These are phyloP conservation scores for Hydrochoerus hydrochaeris DNA, from an alignment of 2,113 vertebrate genomes.

Conservation along the genomic window DNA sequence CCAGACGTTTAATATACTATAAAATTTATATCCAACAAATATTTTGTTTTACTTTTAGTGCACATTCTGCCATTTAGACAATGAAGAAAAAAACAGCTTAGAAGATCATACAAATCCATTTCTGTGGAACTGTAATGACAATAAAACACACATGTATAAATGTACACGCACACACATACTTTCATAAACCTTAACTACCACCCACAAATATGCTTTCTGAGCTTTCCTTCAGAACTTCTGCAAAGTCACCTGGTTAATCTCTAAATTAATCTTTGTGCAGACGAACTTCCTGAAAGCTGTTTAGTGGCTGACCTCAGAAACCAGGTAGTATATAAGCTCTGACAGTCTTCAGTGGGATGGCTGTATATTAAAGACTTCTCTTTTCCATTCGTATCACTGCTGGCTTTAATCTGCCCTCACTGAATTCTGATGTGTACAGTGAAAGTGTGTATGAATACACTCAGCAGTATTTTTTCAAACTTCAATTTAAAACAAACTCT, in stretches of 20 bases:
- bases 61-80: neutral
- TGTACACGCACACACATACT: neutral
- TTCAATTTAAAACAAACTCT: neutral
- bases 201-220: conserved; percentile 52
- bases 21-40: neutral
- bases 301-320: neutral
- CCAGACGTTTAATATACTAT: neutral
- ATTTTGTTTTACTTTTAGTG: neutral
- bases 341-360: neutral
- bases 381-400: neutral
- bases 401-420: neutral
- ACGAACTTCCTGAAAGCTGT: neutral
- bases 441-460: accelerated
- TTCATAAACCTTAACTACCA: neutral
- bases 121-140: neutral
- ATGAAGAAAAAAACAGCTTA: neutral
- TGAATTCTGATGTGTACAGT: neutral
- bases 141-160: neutral
- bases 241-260: conserved; percentile 71
- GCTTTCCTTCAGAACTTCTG: conserved; percentile 12
- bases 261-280: conserved; percentile 66
- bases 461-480: neutral
- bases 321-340: neutral
- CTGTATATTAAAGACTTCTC: neutral
- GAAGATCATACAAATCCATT: neutral